Evolutionary conservation across 2,888 invertebrate species (phyloP).

Genomic region (Metellina segmentata): DNA sequence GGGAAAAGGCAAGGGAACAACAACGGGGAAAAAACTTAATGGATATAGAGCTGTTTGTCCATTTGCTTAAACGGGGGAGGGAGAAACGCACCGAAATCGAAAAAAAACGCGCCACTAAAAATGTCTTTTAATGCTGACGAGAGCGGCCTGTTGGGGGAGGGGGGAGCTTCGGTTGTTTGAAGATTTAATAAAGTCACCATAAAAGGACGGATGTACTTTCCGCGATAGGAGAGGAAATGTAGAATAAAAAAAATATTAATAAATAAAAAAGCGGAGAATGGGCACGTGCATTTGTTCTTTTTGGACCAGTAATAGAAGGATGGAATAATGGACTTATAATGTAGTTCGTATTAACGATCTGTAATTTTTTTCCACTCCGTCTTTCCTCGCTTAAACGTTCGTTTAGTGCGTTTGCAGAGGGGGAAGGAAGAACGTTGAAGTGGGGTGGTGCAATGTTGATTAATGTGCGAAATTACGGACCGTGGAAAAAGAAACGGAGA

Average conservation of each 20-base stretch:
- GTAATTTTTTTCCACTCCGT: constrained; percentile 8
- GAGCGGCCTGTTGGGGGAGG: constrained; percentile 14
- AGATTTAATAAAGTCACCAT: constrained; percentile 76
- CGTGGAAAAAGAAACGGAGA: constrained; percentile 16
- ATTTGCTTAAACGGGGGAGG: constrained; percentile 68
- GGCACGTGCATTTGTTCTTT: constrained; percentile 44
- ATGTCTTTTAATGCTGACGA: constrained; percentile 64
- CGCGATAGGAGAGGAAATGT: constrained; percentile 40
- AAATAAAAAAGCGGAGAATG: constrained; percentile 28
- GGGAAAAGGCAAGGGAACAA: background rate
- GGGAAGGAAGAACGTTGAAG: constrained; percentile 27
- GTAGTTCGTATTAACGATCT: constrained; percentile 65
- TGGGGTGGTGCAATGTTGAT: constrained; percentile 59
- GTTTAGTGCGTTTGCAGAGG: constrained; percentile 28
- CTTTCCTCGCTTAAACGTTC: constrained; percentile 24
- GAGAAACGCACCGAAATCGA: constrained; percentile 27
- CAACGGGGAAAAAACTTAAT: constrained; percentile 48
- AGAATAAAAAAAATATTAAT: constrained; percentile 6
- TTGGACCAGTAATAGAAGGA: constrained; percentile 42
- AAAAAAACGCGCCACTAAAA: constrained; percentile 59
- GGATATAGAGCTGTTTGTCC: constrained; percentile 72
- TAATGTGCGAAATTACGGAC: constrained; percentile 56
- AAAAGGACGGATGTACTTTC: constrained; percentile 65
- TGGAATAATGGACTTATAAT: constrained; percentile 74
- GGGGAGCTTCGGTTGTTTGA: constrained; percentile 58